A percentile compares a stretch with the other conserved stretches of the same genome.
Evolutionary conservation across 1,140 invertebrate species (phyloP).

Genomic region (Lysiphlebus fabarum): DNA sequence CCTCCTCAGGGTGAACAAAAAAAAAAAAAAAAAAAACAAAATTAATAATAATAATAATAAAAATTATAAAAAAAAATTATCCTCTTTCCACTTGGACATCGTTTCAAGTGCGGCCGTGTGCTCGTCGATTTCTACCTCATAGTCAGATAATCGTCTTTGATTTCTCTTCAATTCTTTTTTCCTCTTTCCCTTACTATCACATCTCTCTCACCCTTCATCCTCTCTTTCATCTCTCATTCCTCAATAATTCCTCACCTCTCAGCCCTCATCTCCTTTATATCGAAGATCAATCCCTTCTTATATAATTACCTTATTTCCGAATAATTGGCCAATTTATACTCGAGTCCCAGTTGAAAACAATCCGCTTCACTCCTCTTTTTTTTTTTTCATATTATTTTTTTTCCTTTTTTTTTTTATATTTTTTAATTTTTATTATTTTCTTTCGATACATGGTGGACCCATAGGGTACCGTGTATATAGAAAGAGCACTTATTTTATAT

Average conservation of each 20-base stretch:
- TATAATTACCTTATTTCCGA: constrained; percentile 58
- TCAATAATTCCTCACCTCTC: not conserved
- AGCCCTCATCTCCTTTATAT: constrained; percentile 28
- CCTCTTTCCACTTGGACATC: constrained; percentile 28
- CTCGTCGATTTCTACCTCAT: constrained; percentile 53
- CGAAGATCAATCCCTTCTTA: constrained; percentile 54
- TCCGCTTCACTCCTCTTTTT: constrained; percentile 35
- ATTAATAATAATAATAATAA: too few relatives aligned
- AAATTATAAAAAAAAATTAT: not conserved
- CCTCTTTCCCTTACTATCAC: constrained; percentile 7
- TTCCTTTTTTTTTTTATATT: constrained; percentile 28
- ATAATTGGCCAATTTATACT: constrained; percentile 58
- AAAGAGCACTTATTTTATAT: constrained; percentile 55
- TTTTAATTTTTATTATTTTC: constrained; percentile 16
- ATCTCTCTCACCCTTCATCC: constrained; percentile 19
- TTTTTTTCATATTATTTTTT: constrained; percentile 19
- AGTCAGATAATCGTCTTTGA: constrained; percentile 56
- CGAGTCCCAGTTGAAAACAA: constrained; percentile 56
- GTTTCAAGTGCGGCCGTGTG: constrained; percentile 39
- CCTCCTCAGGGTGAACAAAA: constrained; percentile 17
- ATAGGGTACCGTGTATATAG: constrained; percentile 43
- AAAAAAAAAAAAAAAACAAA: too few relatives aligned
- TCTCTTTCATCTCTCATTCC: constrained; percentile 14
- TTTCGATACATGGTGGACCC: constrained; percentile 31
- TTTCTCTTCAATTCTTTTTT: constrained; percentile 52